A percentile compares a stretch with the other conserved stretches of the same genome.
Evolutionary conservation across 2,113 vertebrate genomes (phyloP).

Genomic region (Laticauda colubrina): DNA sequence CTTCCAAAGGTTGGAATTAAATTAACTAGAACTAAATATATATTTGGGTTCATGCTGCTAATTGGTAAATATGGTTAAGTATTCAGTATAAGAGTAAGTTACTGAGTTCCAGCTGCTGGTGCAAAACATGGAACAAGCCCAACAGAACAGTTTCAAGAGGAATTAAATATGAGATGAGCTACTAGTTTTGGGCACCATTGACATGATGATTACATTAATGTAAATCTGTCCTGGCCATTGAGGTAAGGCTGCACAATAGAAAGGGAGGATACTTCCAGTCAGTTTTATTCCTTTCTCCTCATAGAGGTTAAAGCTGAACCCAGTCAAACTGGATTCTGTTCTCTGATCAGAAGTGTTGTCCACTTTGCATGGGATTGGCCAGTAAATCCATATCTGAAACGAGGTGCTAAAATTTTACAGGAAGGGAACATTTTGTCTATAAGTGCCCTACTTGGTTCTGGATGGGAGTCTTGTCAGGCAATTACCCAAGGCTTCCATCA

Average conservation of each 20-base stretch:
- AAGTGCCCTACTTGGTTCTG: not conserved
- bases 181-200: not conserved
- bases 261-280: not conserved
- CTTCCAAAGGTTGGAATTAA: accelerated
- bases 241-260: not conserved
- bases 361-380: not conserved
- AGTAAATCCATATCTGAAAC: not conserved
- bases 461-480: not conserved
- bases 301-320: not conserved
- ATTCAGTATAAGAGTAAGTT: not conserved
- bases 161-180: not conserved
- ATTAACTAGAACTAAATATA: not conserved
- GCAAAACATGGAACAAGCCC: not conserved
- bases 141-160: not conserved
- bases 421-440: not conserved
- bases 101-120: not conserved
- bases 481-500: not conserved
- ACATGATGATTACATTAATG: not conserved
- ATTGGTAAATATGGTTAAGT: not conserved
- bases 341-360: not conserved
- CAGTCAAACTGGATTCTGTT: not conserved
- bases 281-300: not conserved
- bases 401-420: not conserved
- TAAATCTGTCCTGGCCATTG: not conserved
- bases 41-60: accelerated